Evolutionary conservation across 1,140 invertebrate species (phyloP).

Genomic region (Anadara kagoshimensis): DNA sequence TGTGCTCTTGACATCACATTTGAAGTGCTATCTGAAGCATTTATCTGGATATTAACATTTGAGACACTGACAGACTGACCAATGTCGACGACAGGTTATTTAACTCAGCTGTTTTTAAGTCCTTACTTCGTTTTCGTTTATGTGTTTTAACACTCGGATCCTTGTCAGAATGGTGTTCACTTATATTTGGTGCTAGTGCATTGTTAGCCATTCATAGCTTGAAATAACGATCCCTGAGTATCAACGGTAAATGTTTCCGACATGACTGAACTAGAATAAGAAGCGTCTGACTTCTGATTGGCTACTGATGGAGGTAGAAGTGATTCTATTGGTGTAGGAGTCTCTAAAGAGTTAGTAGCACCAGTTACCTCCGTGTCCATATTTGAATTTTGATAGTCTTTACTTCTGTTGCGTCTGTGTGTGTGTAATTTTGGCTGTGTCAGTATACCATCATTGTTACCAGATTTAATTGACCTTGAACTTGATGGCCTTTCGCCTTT

Average conservation of each 20-base stretch:
- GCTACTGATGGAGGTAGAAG: background rate
- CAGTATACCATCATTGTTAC: slow-evolving; percentile 34
- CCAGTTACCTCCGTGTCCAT: background rate
- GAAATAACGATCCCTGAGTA: slow-evolving; percentile 44
- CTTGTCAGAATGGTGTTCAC: background rate
- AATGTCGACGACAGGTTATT: background rate
- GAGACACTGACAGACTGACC: background rate
- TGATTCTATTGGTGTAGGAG: slow-evolving; percentile 2
- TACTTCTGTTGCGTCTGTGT: slow-evolving; percentile 37
- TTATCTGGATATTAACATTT: slow-evolving; percentile 1
- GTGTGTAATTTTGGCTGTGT: slow-evolving; percentile 55
- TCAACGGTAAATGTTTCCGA: slow-evolving; percentile 60
- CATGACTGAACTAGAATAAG: slow-evolving; percentile 33
- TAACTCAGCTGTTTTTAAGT: slow-evolving; percentile 25
- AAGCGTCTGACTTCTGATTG: slow-evolving; percentile 6
- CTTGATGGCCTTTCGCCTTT: slow-evolving; percentile 27
- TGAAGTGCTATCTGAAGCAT: background rate
- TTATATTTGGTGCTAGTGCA: background rate
- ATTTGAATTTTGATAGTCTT: slow-evolving; percentile 24
- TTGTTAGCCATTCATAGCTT: slow-evolving; percentile 25
- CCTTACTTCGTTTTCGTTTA: slow-evolving; percentile 39
- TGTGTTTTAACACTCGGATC: slow-evolving; percentile 28
- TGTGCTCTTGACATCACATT: background rate
- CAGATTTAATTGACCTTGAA: slow-evolving; percentile 28
- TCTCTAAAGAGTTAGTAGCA: background rate